These are phyloP conservation scores for Drosophila birchii DNA, from an alignment of 2,888 invertebrate species.

Conservation along the genomic window DNA sequence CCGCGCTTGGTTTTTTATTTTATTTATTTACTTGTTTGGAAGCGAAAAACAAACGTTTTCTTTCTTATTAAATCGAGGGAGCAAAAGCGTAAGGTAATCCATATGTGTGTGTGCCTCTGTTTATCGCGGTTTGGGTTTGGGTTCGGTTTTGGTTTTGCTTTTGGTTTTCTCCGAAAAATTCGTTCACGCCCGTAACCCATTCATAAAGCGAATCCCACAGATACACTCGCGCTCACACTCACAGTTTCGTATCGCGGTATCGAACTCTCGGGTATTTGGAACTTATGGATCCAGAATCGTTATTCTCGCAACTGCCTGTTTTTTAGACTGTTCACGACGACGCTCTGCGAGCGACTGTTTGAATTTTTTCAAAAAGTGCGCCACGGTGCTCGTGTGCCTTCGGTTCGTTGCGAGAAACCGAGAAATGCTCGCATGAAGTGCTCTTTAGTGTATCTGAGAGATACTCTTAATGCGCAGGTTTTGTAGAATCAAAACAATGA, in stretches of 20 bases:
- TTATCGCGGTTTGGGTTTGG: conserved; percentile 57
- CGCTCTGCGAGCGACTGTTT: conserved; percentile 18
- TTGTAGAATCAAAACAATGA: conserved; percentile 10
- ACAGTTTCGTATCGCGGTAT: conserved; percentile 29
- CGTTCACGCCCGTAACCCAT: conserved; percentile 76
- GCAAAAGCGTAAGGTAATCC: conserved; percentile 6
- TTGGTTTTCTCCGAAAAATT: conserved; percentile 58
- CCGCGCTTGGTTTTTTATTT: conserved; percentile 55
- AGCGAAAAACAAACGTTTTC: conserved; percentile 74
- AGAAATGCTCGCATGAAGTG: background rate
- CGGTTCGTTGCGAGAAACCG: conserved; percentile 7
- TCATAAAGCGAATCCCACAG: conserved; percentile 66
- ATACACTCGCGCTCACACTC: conserved; percentile 32
- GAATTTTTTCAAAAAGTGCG: conserved; percentile 8
- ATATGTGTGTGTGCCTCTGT: conserved; percentile 29
- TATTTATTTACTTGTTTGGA: conserved; percentile 52
- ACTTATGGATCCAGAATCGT: conserved; percentile 9
- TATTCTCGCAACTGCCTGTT: conserved; percentile 12
- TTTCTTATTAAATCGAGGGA: conserved; percentile 61
- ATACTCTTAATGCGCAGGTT: background rate
- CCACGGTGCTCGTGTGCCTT: conserved; percentile 1
- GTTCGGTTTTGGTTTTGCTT: conserved; percentile 45
- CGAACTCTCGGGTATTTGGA: conserved; percentile 20
- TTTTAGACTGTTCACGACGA: conserved; percentile 12
- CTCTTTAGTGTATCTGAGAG: background rate